Evolutionary conservation across 2,888 invertebrate species (phyloP), one percentile per base, ranked within the genome.

Genomic region (Cheilosia grossa): DNA sequence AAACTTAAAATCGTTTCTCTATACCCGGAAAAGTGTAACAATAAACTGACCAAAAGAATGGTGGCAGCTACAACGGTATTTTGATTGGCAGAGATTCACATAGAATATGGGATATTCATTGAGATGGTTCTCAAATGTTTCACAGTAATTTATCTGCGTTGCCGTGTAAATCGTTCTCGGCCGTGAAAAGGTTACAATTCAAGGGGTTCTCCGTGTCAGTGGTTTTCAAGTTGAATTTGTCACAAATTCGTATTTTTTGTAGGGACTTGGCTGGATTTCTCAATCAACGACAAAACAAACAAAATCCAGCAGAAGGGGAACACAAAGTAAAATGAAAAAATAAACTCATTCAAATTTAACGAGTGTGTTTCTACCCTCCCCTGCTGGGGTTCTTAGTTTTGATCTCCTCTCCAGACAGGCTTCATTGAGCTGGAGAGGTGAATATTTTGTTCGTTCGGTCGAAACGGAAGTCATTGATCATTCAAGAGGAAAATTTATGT

Each of bases 401-500:
- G 15, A 40, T 17, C 37, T 63, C 15, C 19, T 19, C 37, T 58
- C n/a, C 61, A 69, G 74, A 74, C 66, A 61, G 66, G 80, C 80
- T 80, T 74, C 80, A 80, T 67, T 80, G 74, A 33, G 30, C 64
- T 24, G 37, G 58, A 44, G 40, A 7, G 33, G 21, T n/a, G 19
- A 47, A 19, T 69, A 47, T 40, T 37, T 49, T 37, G 37, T 2
- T 37, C 37, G 37, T 37, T 37, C 49, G 19, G 27, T 42, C 30
- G 54, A 63, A 81, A 75, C 81, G 81, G 81, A 82, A 82, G 81
- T 82, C 53, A 75, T 75, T 81, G 75, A 42, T 69, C 69, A 58
- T 81, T 81, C 51, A 53, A 75, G 81, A 54, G 77, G 81, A 82
- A 70, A 82, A 82, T 75, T 58, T 70, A 75, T 82, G 77, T 70